A percentile compares a stretch with the other conserved stretches of the same genome.
Conservation (phyloP, 2,113 vertebrate genomes). For the Chrysochloris asiatica region DNA sequence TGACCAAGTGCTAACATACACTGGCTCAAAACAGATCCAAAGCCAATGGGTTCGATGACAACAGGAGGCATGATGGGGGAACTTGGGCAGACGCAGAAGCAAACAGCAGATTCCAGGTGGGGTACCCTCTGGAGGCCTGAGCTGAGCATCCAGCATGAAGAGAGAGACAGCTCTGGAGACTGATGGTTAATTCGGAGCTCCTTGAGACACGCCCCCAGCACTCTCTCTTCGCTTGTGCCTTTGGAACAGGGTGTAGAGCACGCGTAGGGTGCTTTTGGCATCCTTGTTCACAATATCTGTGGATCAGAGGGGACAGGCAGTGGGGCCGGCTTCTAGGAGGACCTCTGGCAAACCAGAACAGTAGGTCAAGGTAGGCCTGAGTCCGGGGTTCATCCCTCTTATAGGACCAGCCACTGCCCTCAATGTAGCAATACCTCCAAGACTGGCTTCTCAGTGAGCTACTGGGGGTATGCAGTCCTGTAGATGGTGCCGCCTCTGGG, state of each 20-base stretch:
- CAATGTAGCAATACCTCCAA: not conserved
- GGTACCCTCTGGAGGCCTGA: rapidly evolving
- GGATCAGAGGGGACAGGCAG: constrained; percentile 51
- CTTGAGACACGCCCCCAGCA: rapidly evolving
- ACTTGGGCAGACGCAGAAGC: too few species aligned
- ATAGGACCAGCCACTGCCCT: rapidly evolving
- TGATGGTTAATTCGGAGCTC: not conserved
- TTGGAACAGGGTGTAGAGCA: constrained; percentile 91
- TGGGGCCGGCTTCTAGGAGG: rapidly evolving
- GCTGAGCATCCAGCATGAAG: not conserved
- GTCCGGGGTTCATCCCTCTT: rapidly evolving
- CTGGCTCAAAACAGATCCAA: not conserved
- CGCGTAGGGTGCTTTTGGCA: constrained; percentile 83
- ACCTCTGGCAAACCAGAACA: not conserved
- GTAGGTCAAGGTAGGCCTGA: not conserved
- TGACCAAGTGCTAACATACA: not conserved
- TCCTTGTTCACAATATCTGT: constrained; percentile 93
- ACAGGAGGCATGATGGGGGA: not conserved
- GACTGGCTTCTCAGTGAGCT: not conserved
- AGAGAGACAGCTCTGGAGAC: rapidly evolving
- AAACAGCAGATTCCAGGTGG: rapidly evolving
- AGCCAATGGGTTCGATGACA: rapidly evolving
- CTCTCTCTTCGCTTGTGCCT: constrained; percentile 83
- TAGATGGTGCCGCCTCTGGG: not conserved
- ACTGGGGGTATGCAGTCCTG: not conserved